Evolutionary conservation across 2,888 invertebrate genomes (phyloP), one percentile per base, ranked within the genome.

Genomic region (Cheilosia grossa): DNA sequence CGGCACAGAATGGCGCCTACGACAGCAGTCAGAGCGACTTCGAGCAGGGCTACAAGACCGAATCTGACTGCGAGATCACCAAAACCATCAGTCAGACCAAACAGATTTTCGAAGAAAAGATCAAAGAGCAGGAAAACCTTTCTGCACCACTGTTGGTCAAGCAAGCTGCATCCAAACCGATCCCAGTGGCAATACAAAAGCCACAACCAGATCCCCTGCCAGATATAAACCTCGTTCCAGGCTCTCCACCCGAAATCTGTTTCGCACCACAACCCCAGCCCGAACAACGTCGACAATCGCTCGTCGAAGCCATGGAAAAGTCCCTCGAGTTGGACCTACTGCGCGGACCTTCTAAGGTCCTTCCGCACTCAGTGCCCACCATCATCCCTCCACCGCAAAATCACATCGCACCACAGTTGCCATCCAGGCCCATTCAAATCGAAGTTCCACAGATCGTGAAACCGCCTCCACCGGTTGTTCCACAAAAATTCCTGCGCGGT

Each of bases 191-290:
- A 21, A 85, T 88, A 21, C 87, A 83, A 5, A 85, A 85, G n/a
- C 85, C 56, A 30, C 58, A 51, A 13, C 67, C 44, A 80, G 89
- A 87, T 91, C 92, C 19, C 92, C 92, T 87, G 91, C 92, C 88
- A 92, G 93, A 93, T 87, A 91, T 94, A 4, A 91, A 92, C 86
- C 89, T 95, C n/a, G 93, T 94, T 89, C 95, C 95, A 0, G 95
- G 95, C 4, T 93, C 95, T 13, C 94, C 95, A 4, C 95, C 95
- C 17, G 94, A 95, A 91, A 94, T 95, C 9, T 94, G 93, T 51
- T 95, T 93, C 90, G 94, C 94, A 0, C 93, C 94, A 33, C 93
- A 94, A 9, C 93, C 93, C 0, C 59, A 59, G 42, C 88, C 90
- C 27, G 90, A 92, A 53, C 89, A 90, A 44, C 89, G 93, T 59